Evolutionary conservation across 1,140 invertebrate genomes (phyloP).

Genomic region (Bradynema listronoti): DNA sequence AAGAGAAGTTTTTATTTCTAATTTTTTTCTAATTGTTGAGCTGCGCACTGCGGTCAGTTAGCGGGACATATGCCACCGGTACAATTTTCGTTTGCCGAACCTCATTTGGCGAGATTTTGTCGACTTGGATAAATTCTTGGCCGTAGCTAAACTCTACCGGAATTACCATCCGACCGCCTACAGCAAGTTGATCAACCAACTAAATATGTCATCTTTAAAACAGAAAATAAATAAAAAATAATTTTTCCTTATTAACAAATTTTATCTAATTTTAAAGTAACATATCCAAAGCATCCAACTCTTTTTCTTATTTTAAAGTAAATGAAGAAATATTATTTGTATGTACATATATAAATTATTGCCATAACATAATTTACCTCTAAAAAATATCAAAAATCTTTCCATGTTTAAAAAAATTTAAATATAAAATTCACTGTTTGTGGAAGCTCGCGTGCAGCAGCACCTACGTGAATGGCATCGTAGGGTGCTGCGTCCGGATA

Average conservation of each 20-base stretch:
- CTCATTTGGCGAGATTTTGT: conserved; percentile 75
- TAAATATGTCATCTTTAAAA: conserved; percentile 50
- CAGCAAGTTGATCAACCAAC: conserved; percentile 69
- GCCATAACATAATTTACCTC: too few species aligned
- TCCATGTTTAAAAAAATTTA: too few species aligned
- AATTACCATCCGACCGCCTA: conserved; percentile 79
- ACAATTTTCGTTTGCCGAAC: conserved; percentile 74
- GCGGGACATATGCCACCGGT: conserved; percentile 91
- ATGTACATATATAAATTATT: too few species aligned
- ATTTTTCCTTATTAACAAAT: conserved; percentile 17
- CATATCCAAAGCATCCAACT: too few species aligned
- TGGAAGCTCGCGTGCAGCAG: conserved; percentile 74
- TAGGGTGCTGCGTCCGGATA: conserved; percentile 70
- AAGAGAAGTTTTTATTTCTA: too few species aligned
- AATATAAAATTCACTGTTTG: conserved; percentile 66
- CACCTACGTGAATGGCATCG: conserved; percentile 88
- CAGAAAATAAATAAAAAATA: conserved; percentile 20
- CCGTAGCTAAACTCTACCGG: conserved; percentile 63
- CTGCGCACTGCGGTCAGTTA: conserved; percentile 78
- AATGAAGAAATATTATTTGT: too few species aligned
- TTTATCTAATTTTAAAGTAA: too few species aligned
- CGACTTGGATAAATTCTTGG: conserved; percentile 77
- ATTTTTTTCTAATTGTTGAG: too few species aligned
- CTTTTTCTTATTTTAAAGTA: too few species aligned
- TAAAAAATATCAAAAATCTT: too few species aligned